Evolutionary conservation across 1,140 invertebrate species (phyloP).

Genomic region (Calosoma granatense): DNA sequence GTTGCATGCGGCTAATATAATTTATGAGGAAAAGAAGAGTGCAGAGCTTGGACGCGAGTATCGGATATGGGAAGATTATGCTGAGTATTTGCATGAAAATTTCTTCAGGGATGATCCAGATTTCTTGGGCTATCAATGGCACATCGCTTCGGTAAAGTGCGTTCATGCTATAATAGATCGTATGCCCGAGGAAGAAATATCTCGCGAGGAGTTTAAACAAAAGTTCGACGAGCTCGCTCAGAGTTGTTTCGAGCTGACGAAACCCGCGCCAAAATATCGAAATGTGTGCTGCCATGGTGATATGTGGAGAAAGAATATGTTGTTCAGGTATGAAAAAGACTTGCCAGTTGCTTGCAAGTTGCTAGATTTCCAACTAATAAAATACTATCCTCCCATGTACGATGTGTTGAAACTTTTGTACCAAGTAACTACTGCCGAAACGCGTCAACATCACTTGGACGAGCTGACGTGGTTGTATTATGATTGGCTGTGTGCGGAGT

Average conservation of each 20-base stretch:
- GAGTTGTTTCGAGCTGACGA: constrained; percentile 34
- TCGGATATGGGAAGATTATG: constrained; percentile 34
- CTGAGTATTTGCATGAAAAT: constrained; percentile 36
- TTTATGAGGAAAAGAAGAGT: constrained; percentile 39
- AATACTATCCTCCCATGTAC: constrained; percentile 41
- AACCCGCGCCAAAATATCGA: constrained; percentile 37
- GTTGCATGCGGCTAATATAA: constrained; percentile 42
- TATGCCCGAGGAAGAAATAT: constrained; percentile 25
- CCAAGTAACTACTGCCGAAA: constrained; percentile 37
- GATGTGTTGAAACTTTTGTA: constrained; percentile 42
- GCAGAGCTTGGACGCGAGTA: constrained; percentile 11
- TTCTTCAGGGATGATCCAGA: constrained; percentile 35
- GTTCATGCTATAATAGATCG: constrained; percentile 36
- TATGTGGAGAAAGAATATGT: constrained; percentile 51
- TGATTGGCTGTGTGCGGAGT: constrained; percentile 32
- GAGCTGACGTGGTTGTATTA: constrained; percentile 40
- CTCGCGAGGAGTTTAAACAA: constrained; percentile 26
- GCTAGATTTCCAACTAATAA: constrained; percentile 51
- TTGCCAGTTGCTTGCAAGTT: constrained; percentile 35
- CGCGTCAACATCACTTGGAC: constrained; percentile 34
- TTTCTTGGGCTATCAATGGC: constrained; percentile 30
- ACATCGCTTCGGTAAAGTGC: constrained; percentile 34
- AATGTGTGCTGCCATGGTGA: constrained; percentile 50
- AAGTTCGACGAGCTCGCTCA: constrained; percentile 27
- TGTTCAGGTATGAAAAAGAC: constrained; percentile 41